Conservation (phyloP, 2,797 vertebrate species). For the Pelochelys cantorii region DNA sequence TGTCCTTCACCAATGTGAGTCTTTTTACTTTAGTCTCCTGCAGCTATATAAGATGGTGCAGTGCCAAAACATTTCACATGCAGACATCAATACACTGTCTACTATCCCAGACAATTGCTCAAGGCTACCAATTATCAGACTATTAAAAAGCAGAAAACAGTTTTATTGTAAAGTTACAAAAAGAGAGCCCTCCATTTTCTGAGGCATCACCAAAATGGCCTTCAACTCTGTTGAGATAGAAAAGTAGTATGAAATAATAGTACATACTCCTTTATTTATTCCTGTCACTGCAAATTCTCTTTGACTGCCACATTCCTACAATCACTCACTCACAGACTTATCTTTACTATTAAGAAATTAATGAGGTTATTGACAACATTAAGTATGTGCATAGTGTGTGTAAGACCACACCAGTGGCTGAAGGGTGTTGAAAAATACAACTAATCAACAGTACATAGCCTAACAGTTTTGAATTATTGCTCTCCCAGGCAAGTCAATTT, state of each 20-base stretch:
- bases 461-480: neutral
- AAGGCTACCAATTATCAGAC: neutral
- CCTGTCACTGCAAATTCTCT: neutral
- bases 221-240: neutral
- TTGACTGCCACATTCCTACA: neutral
- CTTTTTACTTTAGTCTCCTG: neutral
- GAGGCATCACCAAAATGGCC: neutral
- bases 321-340: neutral
- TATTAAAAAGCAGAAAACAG: neutral
- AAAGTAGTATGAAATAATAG: neutral
- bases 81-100: neutral
- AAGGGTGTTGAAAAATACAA: neutral
- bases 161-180: neutral
- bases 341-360: neutral
- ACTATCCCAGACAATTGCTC: neutral
- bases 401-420: neutral
- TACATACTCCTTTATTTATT: neutral
- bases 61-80: neutral
- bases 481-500: neutral
- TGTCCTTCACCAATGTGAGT: neutral
- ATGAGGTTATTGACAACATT: neutral
- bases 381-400: neutral
- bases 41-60: neutral
- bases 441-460: neutral
- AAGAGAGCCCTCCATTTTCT: neutral